Base-by-base conservation (phyloP, 2,888 invertebrate species). In the Cremastobaeus sp. region DNA sequence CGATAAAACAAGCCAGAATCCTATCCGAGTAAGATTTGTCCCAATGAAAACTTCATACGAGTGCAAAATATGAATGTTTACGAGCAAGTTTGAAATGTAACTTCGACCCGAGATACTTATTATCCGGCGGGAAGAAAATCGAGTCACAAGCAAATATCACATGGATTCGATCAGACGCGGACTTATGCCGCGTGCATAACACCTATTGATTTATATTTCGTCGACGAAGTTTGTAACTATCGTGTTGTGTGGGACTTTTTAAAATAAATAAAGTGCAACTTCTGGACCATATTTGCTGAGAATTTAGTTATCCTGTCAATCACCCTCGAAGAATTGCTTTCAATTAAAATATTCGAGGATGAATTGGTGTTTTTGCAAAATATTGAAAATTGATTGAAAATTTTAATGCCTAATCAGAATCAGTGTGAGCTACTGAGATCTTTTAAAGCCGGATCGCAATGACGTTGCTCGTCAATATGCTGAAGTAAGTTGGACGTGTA, bases 391-490 rank as follows among this genome's bases (percentile, higher is more conserved):
- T n/a, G n/a, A n/a, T n/a, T n/a, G n/a, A n/a, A n/a, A n/a, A n/a
- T n/a, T n/a, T n/a, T n/a, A n/a, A n/a, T n/a, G n/a, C n/a, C n/a
- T n/a, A n/a, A n/a, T n/a, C n/a, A n/a, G n/a, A n/a, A n/a, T n/a
- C n/a, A n/a, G n/a, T n/a, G n/a, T n/a, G n/a, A n/a, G n/a, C n/a
- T n/a, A n/a, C n/a, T n/a, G n/a, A n/a, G n/a, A n/a, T n/a, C n/a
- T n/a, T n/a, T n/a, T n/a, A 43, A 52, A 18, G 52, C 45, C 30
- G 54, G 21, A 28, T 39, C 15, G 32, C 1, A 21, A 48, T 32
- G 47, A 47, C 47, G 39, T 65, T 47, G 34, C 65, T 55, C 32
- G 18, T 65, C 65, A 55, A 65, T 65, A 64, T 35, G n/a, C 35
- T 64, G 11, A 20, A 64, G 64, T 54, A 37, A 45, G 14, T 37